Evolutionary conservation across 2,113 vertebrate genomes (phyloP).

Genomic region (Hippocampus barbouri): DNA sequence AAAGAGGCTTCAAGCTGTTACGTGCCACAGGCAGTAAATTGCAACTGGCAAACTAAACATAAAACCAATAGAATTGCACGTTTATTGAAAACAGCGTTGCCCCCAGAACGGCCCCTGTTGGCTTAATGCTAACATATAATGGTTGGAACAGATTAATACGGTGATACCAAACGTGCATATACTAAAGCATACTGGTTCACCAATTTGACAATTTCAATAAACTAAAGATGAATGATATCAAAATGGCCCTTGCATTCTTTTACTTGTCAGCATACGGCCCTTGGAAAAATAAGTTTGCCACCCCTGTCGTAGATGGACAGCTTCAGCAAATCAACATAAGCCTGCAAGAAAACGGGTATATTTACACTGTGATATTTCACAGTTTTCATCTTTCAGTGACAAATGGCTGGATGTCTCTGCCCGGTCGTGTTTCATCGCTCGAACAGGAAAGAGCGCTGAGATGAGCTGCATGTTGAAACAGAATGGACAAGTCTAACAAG

Average conservation of each 20-base stretch:
- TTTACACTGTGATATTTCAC: not conserved
- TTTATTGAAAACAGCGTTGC: too few species aligned
- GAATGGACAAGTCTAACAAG: slow-evolving; percentile 1
- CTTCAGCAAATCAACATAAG: not conserved
- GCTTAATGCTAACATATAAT: too few species aligned
- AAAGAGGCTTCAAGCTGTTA: too few species aligned
- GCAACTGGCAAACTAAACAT: too few species aligned
- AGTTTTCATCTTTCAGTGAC: not conserved
- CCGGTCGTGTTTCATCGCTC: not conserved
- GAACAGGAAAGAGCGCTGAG: not conserved
- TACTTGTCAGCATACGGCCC: not conserved
- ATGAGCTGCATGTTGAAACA: not conserved
- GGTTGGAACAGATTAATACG: too few species aligned
- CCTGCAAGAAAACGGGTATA: not conserved
- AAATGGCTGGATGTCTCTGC: not conserved
- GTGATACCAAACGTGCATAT: too few species aligned
- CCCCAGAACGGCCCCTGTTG: too few species aligned
- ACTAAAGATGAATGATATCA: not conserved
- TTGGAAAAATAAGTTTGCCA: not conserved
- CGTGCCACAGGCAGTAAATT: too few species aligned
- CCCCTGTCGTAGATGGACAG: not conserved
- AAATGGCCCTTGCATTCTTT: not conserved
- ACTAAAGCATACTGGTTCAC: too few species aligned
- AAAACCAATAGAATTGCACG: too few species aligned
- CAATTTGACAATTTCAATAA: too few species aligned